phyloP scores from a whole-genome alignment of 2,888 invertebrate genomes.

The Oligia strigilis region DNA sequence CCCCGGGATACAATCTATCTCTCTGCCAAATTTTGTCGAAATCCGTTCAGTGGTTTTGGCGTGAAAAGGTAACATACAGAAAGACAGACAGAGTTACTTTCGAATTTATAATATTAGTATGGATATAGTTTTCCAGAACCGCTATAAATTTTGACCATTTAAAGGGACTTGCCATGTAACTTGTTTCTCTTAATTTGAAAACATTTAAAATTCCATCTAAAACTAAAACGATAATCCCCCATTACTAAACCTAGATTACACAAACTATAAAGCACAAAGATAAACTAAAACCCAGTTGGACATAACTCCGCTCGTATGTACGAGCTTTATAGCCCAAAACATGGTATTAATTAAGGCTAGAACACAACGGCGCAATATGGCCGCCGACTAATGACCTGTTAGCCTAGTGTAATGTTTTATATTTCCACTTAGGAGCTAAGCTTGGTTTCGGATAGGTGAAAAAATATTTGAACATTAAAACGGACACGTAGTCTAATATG shows the following conservation, averaged over 20 bases:
- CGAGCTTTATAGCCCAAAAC: conserved; percentile 46
- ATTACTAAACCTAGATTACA: conserved; percentile 26
- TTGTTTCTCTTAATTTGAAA: not conserved
- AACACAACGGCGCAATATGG: conserved; percentile 58
- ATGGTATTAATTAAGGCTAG: conserved; percentile 65
- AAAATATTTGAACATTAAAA: conserved; percentile 3
- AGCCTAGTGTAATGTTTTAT: conserved; percentile 34
- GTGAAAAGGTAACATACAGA: too few relatives aligned
- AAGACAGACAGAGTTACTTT: too few relatives aligned
- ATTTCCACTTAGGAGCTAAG: conserved; percentile 1
- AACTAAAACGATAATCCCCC: conserved; percentile 30
- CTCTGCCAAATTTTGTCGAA: too few relatives aligned
- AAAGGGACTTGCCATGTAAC: not conserved
- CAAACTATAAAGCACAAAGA: conserved; percentile 36
- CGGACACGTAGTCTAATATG: too few relatives aligned
- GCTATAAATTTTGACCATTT: not conserved
- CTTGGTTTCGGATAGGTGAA: not conserved
- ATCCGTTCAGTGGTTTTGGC: too few relatives aligned
- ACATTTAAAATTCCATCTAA: conserved; percentile 29
- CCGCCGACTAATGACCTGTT: conserved; percentile 56
- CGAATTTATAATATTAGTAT: too few relatives aligned
- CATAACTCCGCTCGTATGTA: conserved; percentile 47
- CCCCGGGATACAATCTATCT: too few relatives aligned
- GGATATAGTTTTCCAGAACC: not conserved
- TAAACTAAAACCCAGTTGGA: conserved; percentile 41